Conservation (phyloP, 2,888 invertebrate species). For the Meteorus colon region DNA sequence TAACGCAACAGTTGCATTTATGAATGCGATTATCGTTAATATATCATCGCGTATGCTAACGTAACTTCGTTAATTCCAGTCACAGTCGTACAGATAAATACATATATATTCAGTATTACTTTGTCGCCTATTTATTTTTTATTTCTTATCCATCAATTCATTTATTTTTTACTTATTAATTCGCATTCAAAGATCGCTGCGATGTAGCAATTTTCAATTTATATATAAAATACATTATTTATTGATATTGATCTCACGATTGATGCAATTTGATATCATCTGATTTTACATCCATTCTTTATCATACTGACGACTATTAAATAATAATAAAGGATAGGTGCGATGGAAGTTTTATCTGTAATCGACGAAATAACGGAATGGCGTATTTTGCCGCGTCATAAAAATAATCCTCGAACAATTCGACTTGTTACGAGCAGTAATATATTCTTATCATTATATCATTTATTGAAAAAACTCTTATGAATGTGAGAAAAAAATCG, state of each 20-base stretch:
- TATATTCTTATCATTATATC: not conserved
- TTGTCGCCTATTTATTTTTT: slow-evolving; percentile 23
- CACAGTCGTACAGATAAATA: slow-evolving; percentile 23
- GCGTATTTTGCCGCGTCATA: slow-evolving; percentile 5
- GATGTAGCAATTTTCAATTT: not conserved
- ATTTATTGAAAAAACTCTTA: not conserved
- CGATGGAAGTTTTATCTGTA: not conserved
- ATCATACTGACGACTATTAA: no score
- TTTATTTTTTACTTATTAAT: slow-evolving; percentile 23
- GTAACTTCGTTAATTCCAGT: slow-evolving; percentile 50
- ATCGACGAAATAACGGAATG: slow-evolving; percentile 17
- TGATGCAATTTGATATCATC: not conserved
- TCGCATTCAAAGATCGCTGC: not conserved
- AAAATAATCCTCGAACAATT: slow-evolving; percentile 25
- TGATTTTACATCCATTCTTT: not conserved
- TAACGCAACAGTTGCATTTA: slow-evolving; percentile 63
- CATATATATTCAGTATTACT: slow-evolving; percentile 38
- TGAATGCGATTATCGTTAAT: slow-evolving; percentile 63
- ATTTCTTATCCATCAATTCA: not conserved
- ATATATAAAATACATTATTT: not conserved
- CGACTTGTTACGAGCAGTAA: not conserved
- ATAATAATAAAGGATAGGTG: no score
- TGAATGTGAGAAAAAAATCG: not conserved
- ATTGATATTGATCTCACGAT: not conserved
- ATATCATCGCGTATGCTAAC: slow-evolving; percentile 56